A percentile compares a stretch with the other conserved stretches of the same genome.
These are phyloP conservation scores for Dasysyrphus albostriatus DNA, from an alignment of 2,888 invertebrate genomes.

Conservation along the genomic window DNA sequence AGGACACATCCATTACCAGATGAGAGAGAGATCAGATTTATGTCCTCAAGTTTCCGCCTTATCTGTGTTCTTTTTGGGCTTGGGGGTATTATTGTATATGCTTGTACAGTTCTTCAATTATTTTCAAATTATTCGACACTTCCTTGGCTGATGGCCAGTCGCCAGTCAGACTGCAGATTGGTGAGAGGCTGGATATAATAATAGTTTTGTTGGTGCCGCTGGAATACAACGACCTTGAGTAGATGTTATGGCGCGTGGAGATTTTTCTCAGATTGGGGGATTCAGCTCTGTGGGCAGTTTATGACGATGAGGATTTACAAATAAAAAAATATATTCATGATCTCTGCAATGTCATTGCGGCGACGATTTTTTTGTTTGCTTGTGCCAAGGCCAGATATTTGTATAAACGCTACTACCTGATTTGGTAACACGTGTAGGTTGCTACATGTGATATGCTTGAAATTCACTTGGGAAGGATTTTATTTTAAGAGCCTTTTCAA, in stretches of 20 bases:
- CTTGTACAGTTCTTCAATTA: conserved; percentile 53
- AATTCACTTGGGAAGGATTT: not conserved
- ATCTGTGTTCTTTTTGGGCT: conserved; percentile 48
- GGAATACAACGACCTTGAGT: conserved; percentile 34
- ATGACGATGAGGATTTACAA: conserved; percentile 22
- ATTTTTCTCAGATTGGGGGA: conserved; percentile 9
- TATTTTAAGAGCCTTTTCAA: not conserved
- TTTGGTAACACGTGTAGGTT: conserved; percentile 5
- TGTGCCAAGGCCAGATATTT: conserved; percentile 9
- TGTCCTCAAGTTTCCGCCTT: conserved; percentile 67
- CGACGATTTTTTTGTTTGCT: not conserved
- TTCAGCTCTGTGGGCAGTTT: conserved; percentile 25
- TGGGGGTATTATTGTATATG: conserved; percentile 33
- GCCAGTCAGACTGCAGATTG: conserved; percentile 38
- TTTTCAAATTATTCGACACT: conserved; percentile 66
- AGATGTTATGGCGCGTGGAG: conserved; percentile 38
- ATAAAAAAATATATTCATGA: conserved; percentile 7
- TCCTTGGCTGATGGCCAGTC: conserved; percentile 67
- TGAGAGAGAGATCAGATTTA: conserved; percentile 65
- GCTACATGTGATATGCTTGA: not conserved
- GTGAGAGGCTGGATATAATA: conserved; percentile 1
- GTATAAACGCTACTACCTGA: conserved; percentile 16
- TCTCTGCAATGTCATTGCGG: conserved; percentile 16
- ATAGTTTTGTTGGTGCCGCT: not conserved
- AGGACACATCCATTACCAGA: conserved; percentile 47